These are phyloP conservation scores for Anguilla anguilla DNA, from an alignment of 2,797 vertebrate genomes.

Conservation along the genomic window DNA sequence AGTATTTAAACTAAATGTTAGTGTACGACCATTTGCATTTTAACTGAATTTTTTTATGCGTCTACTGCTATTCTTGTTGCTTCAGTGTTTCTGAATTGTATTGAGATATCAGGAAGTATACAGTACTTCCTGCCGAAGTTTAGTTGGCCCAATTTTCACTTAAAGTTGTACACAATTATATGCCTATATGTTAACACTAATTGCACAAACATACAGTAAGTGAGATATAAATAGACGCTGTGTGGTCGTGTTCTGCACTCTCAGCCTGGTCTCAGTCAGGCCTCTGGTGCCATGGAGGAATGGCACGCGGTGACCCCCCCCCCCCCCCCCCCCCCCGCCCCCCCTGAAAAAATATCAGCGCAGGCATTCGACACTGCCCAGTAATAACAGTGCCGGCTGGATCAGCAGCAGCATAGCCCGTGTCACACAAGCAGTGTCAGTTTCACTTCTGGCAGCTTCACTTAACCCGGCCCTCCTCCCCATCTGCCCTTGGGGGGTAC, in stretches of 20 bases:
- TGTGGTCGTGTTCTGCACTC: too few relatives aligned
- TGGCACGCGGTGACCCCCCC: neutral
- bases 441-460: neutral
- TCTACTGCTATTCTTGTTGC: neutral
- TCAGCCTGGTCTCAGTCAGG: too few relatives aligned
- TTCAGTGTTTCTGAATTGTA: neutral
- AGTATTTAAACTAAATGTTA: neutral
- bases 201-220: too few relatives aligned
- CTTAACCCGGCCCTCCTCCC: neutral
- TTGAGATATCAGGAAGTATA: neutral
- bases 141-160: too few relatives aligned
- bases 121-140: neutral
- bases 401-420: neutral
- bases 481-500: neutral
- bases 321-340: too few relatives aligned
- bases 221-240: too few relatives aligned
- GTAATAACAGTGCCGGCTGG: neutral
- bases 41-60: neutral
- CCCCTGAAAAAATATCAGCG: neutral
- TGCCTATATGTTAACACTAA: too few relatives aligned
- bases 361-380: too few relatives aligned
- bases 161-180: too few relatives aligned
- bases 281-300: neutral
- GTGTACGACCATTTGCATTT: neutral
- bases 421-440: neutral